phyloP scores from a whole-genome alignment of 1,140 invertebrate species.

The Lutraria rhynchaena region DNA sequence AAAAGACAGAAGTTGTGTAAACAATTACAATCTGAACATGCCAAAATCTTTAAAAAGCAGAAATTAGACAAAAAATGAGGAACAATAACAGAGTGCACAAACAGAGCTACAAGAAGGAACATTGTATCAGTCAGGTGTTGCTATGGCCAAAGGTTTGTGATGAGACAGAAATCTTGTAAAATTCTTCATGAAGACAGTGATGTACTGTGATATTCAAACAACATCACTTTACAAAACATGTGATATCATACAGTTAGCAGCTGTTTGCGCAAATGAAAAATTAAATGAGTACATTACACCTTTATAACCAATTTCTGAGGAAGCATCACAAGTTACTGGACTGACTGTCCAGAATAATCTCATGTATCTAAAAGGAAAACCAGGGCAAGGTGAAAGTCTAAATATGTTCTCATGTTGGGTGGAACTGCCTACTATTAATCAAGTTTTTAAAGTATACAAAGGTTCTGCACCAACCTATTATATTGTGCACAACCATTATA shows the following conservation, averaged over 20 bases:
- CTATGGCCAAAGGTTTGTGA: not conserved
- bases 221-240: conserved; percentile 2
- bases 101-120: conserved; percentile 1
- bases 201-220: conserved; percentile 33
- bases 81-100: conserved; percentile 10
- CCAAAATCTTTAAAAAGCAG: not conserved
- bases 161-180: conserved; percentile 17
- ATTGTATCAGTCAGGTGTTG: conserved; percentile 15
- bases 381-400: too few relatives aligned
- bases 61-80: not conserved
- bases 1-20: conserved; percentile 1
- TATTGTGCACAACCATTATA: too few relatives aligned
- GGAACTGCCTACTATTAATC: too few relatives aligned
- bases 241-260: conserved; percentile 28
- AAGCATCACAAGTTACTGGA: conserved; percentile 1
- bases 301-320: not conserved
- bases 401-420: too few relatives aligned
- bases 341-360: not conserved
- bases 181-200: not conserved
- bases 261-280: not conserved
- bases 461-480: too few relatives aligned
- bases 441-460: too few relatives aligned
- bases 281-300: conserved; percentile 17
- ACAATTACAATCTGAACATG: too few relatives aligned
- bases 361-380: not conserved